A percentile compares a stretch with the other conserved stretches of the same genome.
Conservation (phyloP, 2,888 invertebrate species). For the Oasisia sp. region DNA sequence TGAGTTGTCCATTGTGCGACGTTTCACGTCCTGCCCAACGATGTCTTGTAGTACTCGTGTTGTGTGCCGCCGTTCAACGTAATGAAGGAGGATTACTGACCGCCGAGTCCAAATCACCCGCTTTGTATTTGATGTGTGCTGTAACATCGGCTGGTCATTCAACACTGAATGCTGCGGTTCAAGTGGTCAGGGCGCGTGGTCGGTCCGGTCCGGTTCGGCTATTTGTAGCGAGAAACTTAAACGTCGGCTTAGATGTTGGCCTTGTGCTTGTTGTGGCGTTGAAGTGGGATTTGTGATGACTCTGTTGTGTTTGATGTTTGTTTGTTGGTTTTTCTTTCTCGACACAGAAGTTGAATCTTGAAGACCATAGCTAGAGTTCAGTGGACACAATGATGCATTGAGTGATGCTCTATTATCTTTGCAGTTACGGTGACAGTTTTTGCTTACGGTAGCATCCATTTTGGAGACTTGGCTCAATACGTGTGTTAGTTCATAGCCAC, state of each 20-base stretch:
- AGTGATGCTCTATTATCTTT: not conserved
- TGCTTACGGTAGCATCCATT: not conserved
- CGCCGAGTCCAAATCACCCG: not conserved
- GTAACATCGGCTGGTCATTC: not conserved
- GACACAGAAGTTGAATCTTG: not conserved
- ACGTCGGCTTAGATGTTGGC: not conserved
- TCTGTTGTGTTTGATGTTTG: too few relatives aligned
- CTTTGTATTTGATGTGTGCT: not conserved
- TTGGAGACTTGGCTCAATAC: not conserved
- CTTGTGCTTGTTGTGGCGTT: not conserved
- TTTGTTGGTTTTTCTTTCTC: not conserved
- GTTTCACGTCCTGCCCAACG: not conserved
- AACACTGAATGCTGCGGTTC: not conserved
- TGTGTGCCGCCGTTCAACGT: not conserved
- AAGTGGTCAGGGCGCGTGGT: not conserved
- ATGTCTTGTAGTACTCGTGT: not conserved
- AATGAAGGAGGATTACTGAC: slow-evolving; percentile 5
- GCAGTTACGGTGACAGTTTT: not conserved
- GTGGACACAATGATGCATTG: not conserved
- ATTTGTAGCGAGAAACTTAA: not conserved
- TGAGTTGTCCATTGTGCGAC: not conserved
- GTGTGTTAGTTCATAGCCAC: not conserved
- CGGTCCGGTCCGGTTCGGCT: not conserved
- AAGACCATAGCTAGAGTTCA: not conserved
- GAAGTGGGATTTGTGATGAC: not conserved